Percentiles rank a stretch among this genome's conserved stretches.
These are phyloP conservation scores for Drosophila melanogaster DNA, from an alignment of 1,140 invertebrate species.

Conservation along the genomic window Release_6_plus_ISO1_MT NC_004354.4:22669001-22669500, in stretches of 20 bases:
- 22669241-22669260: background rate
- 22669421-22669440: too few species aligned
- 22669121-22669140: constrained; percentile 75
- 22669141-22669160: constrained; percentile 74
- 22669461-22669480: background rate
- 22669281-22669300: too few species aligned
- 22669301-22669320: too few species aligned
- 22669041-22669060: constrained; percentile 64
- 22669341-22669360: too few species aligned
- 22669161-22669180: constrained; percentile 41
- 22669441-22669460: too few species aligned
- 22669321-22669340: too few species aligned
- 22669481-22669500: background rate
- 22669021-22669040: constrained; percentile 47
- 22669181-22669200: constrained; percentile 61
- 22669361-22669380: too few species aligned
- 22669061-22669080: constrained; percentile 11
- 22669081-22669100: constrained; percentile 14
- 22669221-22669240: constrained; percentile 5
- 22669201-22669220: constrained; percentile 19
- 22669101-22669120: constrained; percentile 78
- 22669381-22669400: too few species aligned
- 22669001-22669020: constrained; percentile 36
- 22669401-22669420: too few species aligned
- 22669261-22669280: too few species aligned